These are phyloP conservation scores for Keiferia lycopersicella DNA, from an alignment of 2,888 invertebrate species.

Conservation along the genomic window DNA sequence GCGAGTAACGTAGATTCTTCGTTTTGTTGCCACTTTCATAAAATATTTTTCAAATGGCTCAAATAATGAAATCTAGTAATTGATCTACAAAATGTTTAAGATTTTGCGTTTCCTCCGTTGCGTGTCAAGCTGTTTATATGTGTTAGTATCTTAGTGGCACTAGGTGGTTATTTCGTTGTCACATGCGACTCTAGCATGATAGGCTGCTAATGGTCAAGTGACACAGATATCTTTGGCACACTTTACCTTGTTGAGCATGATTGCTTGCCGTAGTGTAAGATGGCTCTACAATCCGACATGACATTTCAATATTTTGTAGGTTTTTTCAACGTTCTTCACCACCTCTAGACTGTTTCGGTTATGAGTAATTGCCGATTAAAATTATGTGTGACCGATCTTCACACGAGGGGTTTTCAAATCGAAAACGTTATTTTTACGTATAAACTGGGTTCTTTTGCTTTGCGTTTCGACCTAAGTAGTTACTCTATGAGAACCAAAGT, in stretches of 20 bases:
- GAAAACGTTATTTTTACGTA: not conserved
- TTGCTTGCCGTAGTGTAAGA: conserved; percentile 26
- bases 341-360: not conserved
- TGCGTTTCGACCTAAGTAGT: not conserved
- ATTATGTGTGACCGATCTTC: too few relatives aligned
- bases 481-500: not conserved
- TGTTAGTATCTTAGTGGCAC: conserved; percentile 24
- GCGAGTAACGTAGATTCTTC: conserved; percentile 5
- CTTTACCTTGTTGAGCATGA: conserved; percentile 35
- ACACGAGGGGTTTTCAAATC: too few relatives aligned
- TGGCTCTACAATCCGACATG: conserved; percentile 12
- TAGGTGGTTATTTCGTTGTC: conserved; percentile 32
- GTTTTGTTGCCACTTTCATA: conserved; percentile 16
- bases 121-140: conserved; percentile 24
- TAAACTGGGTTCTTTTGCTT: not conserved
- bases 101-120: conserved; percentile 19
- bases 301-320: conserved; percentile 14
- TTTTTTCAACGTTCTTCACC: not conserved
- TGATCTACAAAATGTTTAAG: conserved; percentile 2
- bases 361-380: too few relatives aligned
- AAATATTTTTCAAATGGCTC: conserved; percentile 9
- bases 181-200: conserved; percentile 50
- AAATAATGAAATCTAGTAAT: conserved; percentile 11
- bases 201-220: conserved; percentile 58
- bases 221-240: conserved; percentile 55